Evolutionary conservation across 1,140 invertebrate genomes (phyloP).

Genomic region (Zaprionus gabonicus): DNA sequence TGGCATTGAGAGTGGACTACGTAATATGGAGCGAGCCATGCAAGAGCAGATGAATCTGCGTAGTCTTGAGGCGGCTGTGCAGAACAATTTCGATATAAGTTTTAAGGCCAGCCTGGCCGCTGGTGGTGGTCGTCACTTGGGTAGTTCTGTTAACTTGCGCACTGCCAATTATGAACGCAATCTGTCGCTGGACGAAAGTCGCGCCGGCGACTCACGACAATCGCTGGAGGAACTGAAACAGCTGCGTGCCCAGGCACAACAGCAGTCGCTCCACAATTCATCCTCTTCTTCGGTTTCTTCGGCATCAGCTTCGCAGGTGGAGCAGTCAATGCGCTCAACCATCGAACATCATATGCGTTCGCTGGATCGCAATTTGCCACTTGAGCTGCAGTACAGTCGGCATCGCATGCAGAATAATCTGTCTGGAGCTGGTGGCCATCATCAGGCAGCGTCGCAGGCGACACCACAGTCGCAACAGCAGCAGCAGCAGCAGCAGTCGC

Average conservation of each 20-base stretch:
- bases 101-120: constrained; percentile 76
- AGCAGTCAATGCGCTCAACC: constrained; percentile 78
- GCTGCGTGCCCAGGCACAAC: constrained; percentile 74
- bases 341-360: constrained; percentile 84
- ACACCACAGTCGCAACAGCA: constrained; percentile 19
- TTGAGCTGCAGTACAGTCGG: constrained; percentile 83
- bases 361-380: constrained; percentile 78
- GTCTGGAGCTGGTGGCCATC: constrained; percentile 26
- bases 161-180: constrained; percentile 72
- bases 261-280: constrained; percentile 69
- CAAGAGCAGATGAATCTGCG: constrained; percentile 84
- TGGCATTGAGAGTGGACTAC: constrained; percentile 81
- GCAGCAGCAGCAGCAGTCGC: constrained; percentile 39
- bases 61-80: constrained; percentile 72
- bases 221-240: constrained; percentile 80
- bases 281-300: constrained; percentile 60
- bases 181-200: constrained; percentile 72
- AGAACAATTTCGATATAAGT: constrained; percentile 80
- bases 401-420: constrained; percentile 76
- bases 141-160: constrained; percentile 70
- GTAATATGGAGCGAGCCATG: constrained; percentile 84
- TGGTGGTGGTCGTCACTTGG: constrained; percentile 56
- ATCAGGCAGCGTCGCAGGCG: constrained; percentile 23
- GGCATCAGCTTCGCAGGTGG: constrained; percentile 60
- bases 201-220: constrained; percentile 68